phyloP scores from a whole-genome alignment of 1,140 invertebrate genomes.

The Coenobita brevimanus region DNA sequence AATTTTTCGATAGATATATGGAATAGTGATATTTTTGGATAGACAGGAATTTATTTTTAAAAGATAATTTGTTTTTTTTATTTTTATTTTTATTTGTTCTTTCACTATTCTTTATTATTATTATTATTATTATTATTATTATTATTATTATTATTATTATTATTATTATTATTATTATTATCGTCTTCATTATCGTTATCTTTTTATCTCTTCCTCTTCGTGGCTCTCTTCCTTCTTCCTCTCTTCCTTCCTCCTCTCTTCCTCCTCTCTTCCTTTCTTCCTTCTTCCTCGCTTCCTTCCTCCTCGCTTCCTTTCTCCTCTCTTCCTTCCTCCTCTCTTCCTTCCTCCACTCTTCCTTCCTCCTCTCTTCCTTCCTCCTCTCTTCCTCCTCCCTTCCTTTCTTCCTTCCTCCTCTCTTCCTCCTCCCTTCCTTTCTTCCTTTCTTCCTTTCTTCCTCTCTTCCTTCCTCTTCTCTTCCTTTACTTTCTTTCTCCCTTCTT shows the following conservation, averaged over 20 bases:
- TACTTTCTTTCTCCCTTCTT: neutral
- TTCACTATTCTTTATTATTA: too few relatives aligned
- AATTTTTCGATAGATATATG: too few relatives aligned
- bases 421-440: neutral
- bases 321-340: too few relatives aligned
- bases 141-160: too few relatives aligned
- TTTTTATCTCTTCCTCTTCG: neutral
- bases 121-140: too few relatives aligned
- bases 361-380: neutral
- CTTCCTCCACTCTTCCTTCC: neutral
- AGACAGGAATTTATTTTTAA: too few relatives aligned
- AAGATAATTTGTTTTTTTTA: too few relatives aligned
- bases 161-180: neutral
- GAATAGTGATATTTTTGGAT: too few relatives aligned
- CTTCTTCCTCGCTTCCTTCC: neutral
- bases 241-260: neutral
- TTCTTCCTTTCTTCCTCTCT: slow-evolving; percentile 1
- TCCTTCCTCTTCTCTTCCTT: neutral
- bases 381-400: neutral
- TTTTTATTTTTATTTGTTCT: too few relatives aligned
- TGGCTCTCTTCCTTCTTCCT: neutral
- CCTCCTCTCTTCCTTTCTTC: neutral
- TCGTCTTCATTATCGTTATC: neutral
- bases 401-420: neutral
- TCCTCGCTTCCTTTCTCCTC: neutral